Evolutionary conservation across 2,797 vertebrate species (phyloP).

Genomic region (Sebastes diploproa): DNA sequence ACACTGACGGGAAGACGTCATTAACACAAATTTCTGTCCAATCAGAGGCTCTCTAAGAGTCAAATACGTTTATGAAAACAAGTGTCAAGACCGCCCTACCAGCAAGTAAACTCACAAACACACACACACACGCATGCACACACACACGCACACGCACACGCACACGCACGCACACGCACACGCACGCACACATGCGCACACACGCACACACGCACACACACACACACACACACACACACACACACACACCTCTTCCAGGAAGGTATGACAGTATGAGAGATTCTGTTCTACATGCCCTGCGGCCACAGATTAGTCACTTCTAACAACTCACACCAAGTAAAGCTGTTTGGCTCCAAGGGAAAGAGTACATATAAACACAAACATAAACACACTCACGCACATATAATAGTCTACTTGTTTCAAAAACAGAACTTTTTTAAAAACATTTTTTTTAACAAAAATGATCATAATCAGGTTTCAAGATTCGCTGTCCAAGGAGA

Average conservation of each 20-base stretch:
- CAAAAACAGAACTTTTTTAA: too few relatives aligned
- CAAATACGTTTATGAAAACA: background rate
- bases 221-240: background rate
- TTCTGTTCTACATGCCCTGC: background rate
- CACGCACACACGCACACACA: too few relatives aligned
- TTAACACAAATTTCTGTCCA: constrained; percentile 18
- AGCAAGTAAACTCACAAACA: background rate
- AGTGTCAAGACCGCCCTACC: background rate
- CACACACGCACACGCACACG: too few relatives aligned
- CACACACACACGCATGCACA: too few relatives aligned
- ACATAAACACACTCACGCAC: background rate
- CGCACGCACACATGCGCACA: background rate
- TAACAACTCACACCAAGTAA: background rate
- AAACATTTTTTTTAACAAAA: too few relatives aligned
- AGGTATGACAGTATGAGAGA: background rate
- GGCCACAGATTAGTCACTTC: background rate
- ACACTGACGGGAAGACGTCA: constrained; percentile 20
- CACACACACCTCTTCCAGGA: background rate
- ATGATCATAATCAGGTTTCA: too few relatives aligned
- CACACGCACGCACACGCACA: background rate
- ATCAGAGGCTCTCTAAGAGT: background rate
- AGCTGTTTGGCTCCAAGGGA: background rate
- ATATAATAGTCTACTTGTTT: too few relatives aligned
- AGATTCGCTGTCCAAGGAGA: too few relatives aligned
- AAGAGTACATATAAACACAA: background rate